These are phyloP conservation scores for Scatophagus argus DNA, from an alignment of 2,113 vertebrate genomes.

Conservation along the genomic window DNA sequence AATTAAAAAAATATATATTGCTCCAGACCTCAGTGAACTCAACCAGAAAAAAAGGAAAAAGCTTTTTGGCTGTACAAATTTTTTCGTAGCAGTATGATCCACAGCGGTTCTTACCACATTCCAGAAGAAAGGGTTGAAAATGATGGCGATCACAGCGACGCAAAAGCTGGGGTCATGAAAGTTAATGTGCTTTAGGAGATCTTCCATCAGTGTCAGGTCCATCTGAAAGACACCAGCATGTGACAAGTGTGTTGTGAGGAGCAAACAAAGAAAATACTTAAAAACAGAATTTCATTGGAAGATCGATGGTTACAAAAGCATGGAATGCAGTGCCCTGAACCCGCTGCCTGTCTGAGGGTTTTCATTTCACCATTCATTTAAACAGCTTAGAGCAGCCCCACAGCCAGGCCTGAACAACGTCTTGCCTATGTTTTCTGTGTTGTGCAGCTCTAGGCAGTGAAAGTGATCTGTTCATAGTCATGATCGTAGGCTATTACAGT, in stretches of 20 bases:
- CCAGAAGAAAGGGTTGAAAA: slow-evolving; percentile 87
- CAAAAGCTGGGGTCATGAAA: slow-evolving; percentile 75
- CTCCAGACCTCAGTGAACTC: too few species aligned
- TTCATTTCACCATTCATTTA: too few species aligned
- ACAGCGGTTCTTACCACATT: slow-evolving; percentile 78
- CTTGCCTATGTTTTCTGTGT: too few species aligned
- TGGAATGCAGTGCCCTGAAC: too few species aligned
- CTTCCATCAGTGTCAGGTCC: slow-evolving; percentile 68
- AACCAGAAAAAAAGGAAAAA: neutral
- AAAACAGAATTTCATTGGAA: neutral
- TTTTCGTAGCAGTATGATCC: neutral
- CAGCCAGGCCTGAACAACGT: too few species aligned
- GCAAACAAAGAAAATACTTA: neutral
- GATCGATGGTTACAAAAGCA: neutral
- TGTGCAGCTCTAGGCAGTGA: too few species aligned
- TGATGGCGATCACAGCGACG: slow-evolving; percentile 77
- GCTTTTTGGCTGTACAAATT: neutral
- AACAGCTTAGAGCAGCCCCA: too few species aligned
- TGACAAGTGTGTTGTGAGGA: neutral
- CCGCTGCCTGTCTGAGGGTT: too few species aligned
- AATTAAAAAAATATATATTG: too few species aligned
- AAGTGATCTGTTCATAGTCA: too few species aligned
- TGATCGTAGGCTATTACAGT: too few species aligned
- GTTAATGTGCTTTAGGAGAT: slow-evolving; percentile 60
- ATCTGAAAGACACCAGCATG: slow-evolving; percentile 69